phyloP scores from a whole-genome alignment of 2,113 vertebrate genomes.

The Loxodonta africana region DNA sequence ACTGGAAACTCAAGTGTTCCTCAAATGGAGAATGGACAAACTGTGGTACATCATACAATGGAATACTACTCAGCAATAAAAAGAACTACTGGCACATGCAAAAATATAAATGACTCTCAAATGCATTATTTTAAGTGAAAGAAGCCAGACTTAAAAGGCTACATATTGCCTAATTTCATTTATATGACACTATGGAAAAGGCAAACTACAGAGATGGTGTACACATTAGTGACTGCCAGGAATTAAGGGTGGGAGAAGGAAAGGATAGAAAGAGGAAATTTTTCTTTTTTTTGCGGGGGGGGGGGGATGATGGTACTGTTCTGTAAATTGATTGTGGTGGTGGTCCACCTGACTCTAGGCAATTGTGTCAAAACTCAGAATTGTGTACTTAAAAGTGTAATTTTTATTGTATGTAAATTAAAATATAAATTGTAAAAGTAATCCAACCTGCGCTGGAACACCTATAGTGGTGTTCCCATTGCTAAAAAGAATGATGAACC shows the following conservation, averaged over 20 bases:
- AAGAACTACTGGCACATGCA: too few species aligned
- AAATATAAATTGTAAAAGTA: conserved; percentile 20
- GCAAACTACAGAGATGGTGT: too few species aligned
- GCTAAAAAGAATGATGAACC: neutral
- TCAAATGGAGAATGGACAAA: neutral
- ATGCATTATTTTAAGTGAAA: neutral
- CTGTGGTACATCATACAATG: too few species aligned
- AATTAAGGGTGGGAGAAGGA: too few species aligned
- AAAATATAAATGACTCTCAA: too few species aligned
- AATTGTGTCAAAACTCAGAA: conserved; percentile 9
- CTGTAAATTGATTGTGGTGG: neutral
- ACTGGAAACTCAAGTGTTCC: neutral
- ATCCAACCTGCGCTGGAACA: neutral
- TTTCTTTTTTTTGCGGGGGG: too few species aligned
- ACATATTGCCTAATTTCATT: too few species aligned
- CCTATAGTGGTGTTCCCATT: neutral
- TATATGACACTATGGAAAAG: too few species aligned
- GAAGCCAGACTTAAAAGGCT: neutral
- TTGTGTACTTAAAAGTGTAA: neutral
- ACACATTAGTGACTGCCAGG: too few species aligned
- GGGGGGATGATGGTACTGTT: neutral
- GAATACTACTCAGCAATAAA: too few species aligned
- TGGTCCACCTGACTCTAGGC: neutral
- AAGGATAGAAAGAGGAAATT: too few species aligned
- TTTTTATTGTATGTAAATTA: too few species aligned